These are phyloP conservation scores for Pocillopora meandrina DNA, from an alignment of 92 coral and sea anemone genomes.

Conservation along the genomic window DNA sequence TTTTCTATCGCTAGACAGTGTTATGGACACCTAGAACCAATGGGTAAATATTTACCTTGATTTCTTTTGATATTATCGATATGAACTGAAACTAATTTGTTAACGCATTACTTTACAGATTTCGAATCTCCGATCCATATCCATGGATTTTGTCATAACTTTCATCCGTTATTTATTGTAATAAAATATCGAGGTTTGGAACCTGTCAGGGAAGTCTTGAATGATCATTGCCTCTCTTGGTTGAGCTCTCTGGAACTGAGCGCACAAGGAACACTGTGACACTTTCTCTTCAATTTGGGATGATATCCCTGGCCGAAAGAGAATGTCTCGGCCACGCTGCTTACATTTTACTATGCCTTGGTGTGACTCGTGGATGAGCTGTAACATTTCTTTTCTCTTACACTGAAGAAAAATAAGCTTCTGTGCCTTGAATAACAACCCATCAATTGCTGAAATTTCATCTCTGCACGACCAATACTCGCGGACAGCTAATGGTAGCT, in stretches of 20 bases:
- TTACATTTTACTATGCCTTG: slow-evolving; percentile 63
- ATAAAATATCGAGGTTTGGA: too few species aligned
- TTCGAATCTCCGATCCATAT: too few species aligned
- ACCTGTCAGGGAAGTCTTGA: slow-evolving; percentile 34
- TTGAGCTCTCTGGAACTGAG: slow-evolving; percentile 33
- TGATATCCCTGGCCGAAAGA: slow-evolving; percentile 59
- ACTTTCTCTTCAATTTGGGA: slow-evolving; percentile 51
- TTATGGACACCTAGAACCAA: too few species aligned
- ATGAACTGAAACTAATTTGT: too few species aligned
- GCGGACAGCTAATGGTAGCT: slow-evolving; percentile 22
- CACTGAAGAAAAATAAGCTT: slow-evolving; percentile 36
- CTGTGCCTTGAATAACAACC: slow-evolving; percentile 47
- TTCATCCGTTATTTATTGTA: too few species aligned
- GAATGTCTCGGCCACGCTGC: slow-evolving; percentile 53
- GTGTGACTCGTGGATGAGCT: slow-evolving; percentile 50
- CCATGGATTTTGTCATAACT: too few species aligned
- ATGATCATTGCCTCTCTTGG: slow-evolving; percentile 46
- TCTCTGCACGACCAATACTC: slow-evolving; percentile 41
- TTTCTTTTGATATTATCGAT: too few species aligned
- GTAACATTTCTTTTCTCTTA: slow-evolving; percentile 41
- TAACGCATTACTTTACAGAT: too few species aligned
- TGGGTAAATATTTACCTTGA: too few species aligned
- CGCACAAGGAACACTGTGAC: slow-evolving; percentile 50
- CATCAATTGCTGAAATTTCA: slow-evolving; percentile 35
- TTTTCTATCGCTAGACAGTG: too few species aligned